Conservation (phyloP, 2,797 vertebrate species). For the Kryptolebias ocellatus region DNA sequence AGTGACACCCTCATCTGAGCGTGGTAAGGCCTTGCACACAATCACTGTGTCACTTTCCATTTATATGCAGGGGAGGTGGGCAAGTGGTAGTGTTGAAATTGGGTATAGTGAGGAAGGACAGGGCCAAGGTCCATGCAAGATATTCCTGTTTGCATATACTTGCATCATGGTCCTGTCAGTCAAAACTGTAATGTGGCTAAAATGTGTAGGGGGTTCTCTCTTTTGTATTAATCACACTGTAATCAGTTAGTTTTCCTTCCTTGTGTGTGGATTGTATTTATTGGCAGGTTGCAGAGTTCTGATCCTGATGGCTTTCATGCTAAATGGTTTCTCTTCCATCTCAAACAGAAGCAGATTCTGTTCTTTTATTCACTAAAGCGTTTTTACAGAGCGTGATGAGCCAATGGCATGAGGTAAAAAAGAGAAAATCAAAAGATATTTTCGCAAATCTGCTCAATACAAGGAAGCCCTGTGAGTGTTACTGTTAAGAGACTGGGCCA, state of each 20-base stretch:
- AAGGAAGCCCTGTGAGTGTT: slow-evolving; percentile 62
- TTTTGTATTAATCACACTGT: slow-evolving; percentile 5
- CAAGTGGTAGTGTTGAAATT: slow-evolving; percentile 41
- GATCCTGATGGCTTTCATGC: background rate
- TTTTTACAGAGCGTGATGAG: slow-evolving; percentile 37
- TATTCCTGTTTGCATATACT: slow-evolving; percentile 53
- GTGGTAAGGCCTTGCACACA: slow-evolving; percentile 67
- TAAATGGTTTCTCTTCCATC: slow-evolving; percentile 8
- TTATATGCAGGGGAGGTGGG: slow-evolving; percentile 56
- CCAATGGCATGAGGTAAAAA: slow-evolving; percentile 47
- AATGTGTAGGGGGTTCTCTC: background rate
- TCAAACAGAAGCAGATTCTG: slow-evolving; percentile 27
- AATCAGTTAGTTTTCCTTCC: slow-evolving; percentile 1
- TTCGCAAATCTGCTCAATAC: slow-evolving; percentile 53
- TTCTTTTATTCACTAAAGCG: slow-evolving; percentile 22
- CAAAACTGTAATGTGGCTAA: slow-evolving; percentile 14
- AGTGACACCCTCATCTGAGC: slow-evolving; percentile 86
- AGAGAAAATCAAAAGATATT: slow-evolving; percentile 53
- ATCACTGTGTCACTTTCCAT: slow-evolving; percentile 82
- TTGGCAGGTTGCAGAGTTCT: background rate
- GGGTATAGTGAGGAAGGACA: slow-evolving; percentile 23
- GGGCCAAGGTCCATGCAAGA: slow-evolving; percentile 15
- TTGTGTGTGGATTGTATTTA: slow-evolving; percentile 1
- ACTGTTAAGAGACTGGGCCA: slow-evolving; percentile 42
- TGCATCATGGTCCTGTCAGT: slow-evolving; percentile 23